These are phyloP conservation scores for Leucosticte australis DNA, from an alignment of 2,113 vertebrate genomes.

Conservation along the genomic window DNA sequence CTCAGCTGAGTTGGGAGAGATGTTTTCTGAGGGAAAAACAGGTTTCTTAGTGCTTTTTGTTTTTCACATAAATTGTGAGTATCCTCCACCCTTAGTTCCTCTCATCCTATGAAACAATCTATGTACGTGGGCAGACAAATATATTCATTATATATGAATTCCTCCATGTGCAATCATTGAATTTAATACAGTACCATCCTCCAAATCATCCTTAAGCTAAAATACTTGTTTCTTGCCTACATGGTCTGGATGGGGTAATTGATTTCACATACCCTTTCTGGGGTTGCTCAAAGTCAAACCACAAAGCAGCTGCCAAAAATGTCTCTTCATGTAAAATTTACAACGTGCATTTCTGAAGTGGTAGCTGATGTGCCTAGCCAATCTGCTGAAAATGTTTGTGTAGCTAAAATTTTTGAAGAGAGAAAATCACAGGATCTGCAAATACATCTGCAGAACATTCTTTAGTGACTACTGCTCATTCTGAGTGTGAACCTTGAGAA, in stretches of 20 bases:
- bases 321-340: constrained; percentile 3
- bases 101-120: not conserved
- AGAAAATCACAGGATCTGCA: constrained; percentile 29
- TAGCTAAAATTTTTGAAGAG: constrained; percentile 42
- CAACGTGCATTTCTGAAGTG: constrained; percentile 23
- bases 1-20: not conserved
- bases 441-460: constrained; percentile 27
- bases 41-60: not conserved
- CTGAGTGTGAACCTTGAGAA: not conserved
- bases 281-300: constrained; percentile 23
- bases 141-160: not conserved
- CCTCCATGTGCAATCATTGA: not conserved
- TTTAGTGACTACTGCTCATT: not conserved
- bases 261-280: not conserved
- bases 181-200: not conserved
- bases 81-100: not conserved
- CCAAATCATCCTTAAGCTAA: not conserved
- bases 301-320: constrained; percentile 13
- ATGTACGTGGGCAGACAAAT: accelerated
- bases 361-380: constrained; percentile 5
- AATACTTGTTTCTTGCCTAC: not conserved
- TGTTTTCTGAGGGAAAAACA: not conserved
- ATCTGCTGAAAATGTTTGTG: constrained; percentile 19
- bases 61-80: not conserved
- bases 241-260: not conserved